These are phyloP conservation scores for Drosophila picticornis DNA, from an alignment of 2,888 invertebrate genomes.

Conservation along the genomic window DNA sequence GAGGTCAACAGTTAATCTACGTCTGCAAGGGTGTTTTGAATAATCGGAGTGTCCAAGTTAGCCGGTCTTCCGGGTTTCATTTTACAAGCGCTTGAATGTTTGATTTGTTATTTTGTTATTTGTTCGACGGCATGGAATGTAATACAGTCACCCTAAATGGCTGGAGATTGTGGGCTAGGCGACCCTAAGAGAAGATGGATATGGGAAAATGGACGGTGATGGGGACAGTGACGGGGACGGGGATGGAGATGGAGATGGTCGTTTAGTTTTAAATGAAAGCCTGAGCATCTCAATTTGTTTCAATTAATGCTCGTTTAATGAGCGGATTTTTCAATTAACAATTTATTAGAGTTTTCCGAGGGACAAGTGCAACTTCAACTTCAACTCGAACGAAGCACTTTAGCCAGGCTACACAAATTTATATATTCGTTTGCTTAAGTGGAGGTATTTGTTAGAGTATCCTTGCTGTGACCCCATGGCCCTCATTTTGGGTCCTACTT, in stretches of 20 bases:
- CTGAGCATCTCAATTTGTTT: slow-evolving; percentile 52
- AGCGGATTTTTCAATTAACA: slow-evolving; percentile 8
- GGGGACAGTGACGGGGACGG: neutral
- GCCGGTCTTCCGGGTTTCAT: slow-evolving; percentile 3
- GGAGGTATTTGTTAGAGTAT: neutral
- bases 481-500: neutral
- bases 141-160: neutral
- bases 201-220: neutral
- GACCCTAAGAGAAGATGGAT: neutral
- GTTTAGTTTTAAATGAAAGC: slow-evolving; percentile 14
- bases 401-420: neutral
- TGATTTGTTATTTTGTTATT: slow-evolving; percentile 53
- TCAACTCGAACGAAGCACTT: neutral
- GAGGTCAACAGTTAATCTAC: neutral
- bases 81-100: slow-evolving; percentile 48
- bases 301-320: slow-evolving; percentile 61
- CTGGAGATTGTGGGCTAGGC: neutral
- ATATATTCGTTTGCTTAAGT: neutral
- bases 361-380: neutral
- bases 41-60: too few relatives aligned
- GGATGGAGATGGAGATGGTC: neutral
- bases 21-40: neutral
- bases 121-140: slow-evolving; percentile 26
- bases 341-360: neutral
- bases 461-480: neutral